Evolutionary conservation across 1,140 invertebrate genomes (phyloP).

Genomic region (Drosophila pachea): DNA sequence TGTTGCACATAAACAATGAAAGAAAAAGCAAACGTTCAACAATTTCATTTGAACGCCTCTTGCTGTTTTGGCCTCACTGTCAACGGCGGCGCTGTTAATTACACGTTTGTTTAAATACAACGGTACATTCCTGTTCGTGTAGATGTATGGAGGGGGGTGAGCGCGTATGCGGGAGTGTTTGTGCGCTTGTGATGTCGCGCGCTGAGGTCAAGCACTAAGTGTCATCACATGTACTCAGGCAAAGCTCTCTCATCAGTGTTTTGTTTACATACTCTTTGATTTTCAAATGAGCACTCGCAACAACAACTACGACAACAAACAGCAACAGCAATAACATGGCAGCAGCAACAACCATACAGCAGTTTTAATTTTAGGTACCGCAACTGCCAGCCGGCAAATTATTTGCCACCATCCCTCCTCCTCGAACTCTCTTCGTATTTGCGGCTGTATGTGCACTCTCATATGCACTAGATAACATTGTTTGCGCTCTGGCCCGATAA

Average conservation of each 20-base stretch:
- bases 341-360: slow-evolving; percentile 4
- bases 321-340: neutral
- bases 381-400: slow-evolving; percentile 30
- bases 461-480: slow-evolving; percentile 42
- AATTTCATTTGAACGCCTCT: slow-evolving; percentile 38
- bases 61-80: slow-evolving; percentile 49
- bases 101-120: slow-evolving; percentile 30
- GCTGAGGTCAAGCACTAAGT: slow-evolving; percentile 54
- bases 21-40: slow-evolving; percentile 15
- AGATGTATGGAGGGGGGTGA: neutral
- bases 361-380: slow-evolving; percentile 39
- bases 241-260: slow-evolving; percentile 17
- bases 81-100: slow-evolving; percentile 59
- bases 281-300: slow-evolving; percentile 28
- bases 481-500: slow-evolving; percentile 37
- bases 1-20: slow-evolving; percentile 27
- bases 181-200: slow-evolving; percentile 8
- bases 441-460: slow-evolving; percentile 14
- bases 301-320: slow-evolving; percentile 13
- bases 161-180: slow-evolving; percentile 9
- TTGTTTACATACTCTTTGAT: slow-evolving; percentile 44
- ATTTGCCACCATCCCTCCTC: neutral
- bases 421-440: neutral
- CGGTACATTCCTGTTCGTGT: neutral
- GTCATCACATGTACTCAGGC: slow-evolving; percentile 17